Percentiles rank a stretch among this genome's conserved stretches.
These are phyloP conservation scores for Gnathonemus echidnorhynchus DNA, from an alignment of 2,113 vertebrate species.

Conservation along the genomic window DNA sequence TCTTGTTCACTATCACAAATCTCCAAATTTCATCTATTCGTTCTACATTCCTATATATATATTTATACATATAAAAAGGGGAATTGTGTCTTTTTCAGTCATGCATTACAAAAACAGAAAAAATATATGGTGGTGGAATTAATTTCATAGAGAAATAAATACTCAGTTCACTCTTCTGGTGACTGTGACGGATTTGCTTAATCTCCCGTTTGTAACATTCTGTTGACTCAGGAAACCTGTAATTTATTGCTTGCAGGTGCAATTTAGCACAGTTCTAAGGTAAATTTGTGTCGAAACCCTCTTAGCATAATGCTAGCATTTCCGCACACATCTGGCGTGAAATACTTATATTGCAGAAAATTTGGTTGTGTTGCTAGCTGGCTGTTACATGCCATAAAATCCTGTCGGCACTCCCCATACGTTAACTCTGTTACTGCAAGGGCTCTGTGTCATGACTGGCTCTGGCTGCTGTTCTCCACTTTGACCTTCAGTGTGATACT, in stretches of 20 bases:
- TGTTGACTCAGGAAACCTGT: not conserved
- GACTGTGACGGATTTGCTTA: not conserved
- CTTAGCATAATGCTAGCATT: not conserved
- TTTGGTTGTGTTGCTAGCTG: not conserved
- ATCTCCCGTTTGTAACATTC: not conserved
- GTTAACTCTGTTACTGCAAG: not conserved
- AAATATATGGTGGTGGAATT: not conserved
- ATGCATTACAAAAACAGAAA: not conserved
- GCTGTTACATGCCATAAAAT: not conserved
- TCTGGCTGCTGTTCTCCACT: not conserved
- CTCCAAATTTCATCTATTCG: not conserved
- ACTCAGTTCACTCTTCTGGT: not conserved
- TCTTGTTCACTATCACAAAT: not conserved
- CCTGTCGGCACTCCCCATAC: not conserved
- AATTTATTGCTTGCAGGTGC: not conserved
- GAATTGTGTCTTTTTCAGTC: not conserved
- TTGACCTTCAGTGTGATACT: slow-evolving; percentile 31
- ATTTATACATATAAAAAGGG: not conserved
- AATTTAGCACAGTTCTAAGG: not conserved
- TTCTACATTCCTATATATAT: not conserved
- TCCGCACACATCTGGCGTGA: not conserved
- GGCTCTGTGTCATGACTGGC: not conserved
- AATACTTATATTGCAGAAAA: not conserved
- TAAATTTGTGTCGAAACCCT: not conserved
- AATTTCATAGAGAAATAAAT: not conserved